Evolutionary conservation across 2,113 vertebrate genomes (phyloP).

Genomic region (Daphoenositta chrysoptera): DNA sequence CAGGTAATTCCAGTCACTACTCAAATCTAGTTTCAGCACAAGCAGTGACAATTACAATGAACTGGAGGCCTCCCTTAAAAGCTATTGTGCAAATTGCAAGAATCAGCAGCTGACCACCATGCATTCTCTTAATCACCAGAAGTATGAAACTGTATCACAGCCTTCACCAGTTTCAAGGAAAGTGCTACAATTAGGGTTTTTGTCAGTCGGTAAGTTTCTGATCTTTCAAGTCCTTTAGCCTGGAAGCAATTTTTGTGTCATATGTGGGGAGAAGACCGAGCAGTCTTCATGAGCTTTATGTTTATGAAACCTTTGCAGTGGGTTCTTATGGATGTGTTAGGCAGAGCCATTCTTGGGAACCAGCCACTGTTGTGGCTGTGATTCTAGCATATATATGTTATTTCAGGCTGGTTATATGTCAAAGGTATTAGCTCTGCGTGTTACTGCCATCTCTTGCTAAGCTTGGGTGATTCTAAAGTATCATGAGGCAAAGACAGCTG

Average conservation of each 20-base stretch:
- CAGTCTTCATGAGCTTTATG: neutral
- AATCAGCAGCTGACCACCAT: neutral
- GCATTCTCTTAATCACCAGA: neutral
- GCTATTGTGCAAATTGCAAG: neutral
- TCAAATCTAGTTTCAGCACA: neutral
- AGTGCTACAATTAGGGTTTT: neutral
- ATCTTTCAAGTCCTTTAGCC: neutral
- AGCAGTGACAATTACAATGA: neutral
- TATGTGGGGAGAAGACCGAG: neutral
- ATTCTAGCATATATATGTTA: neutral
- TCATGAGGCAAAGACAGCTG: neutral
- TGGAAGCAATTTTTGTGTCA: neutral
- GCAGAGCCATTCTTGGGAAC: neutral
- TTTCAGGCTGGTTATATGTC: neutral
- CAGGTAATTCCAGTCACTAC: conserved; percentile 58
- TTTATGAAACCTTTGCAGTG: neutral
- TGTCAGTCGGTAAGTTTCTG: neutral
- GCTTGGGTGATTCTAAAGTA: neutral
- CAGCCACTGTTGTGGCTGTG: neutral
- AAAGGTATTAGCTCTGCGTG: neutral
- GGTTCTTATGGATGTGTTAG: neutral
- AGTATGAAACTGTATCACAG: neutral
- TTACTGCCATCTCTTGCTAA: neutral
- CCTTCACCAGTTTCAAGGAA: neutral
- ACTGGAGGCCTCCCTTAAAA: neutral